Base-by-base conservation (phyloP, 2,888 invertebrate genomes). In the Rhingia campestris region DNA sequence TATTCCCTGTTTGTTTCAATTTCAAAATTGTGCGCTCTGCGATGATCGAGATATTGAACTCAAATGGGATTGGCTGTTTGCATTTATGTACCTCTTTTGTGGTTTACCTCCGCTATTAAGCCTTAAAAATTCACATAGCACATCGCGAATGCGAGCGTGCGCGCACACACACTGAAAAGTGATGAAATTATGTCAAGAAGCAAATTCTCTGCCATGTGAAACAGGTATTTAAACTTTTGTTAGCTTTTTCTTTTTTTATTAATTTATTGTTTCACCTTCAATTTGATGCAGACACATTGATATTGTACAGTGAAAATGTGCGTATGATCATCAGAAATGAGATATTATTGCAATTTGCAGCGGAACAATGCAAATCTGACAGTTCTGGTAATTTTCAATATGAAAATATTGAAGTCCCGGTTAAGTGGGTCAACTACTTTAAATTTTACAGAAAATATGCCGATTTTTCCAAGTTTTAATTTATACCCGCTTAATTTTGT, bases 91-190 rank as follows among this genome's bases (percentile, higher is more conserved):
- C 30, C 14, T 35, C 35, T 35, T 5, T 37, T 4, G 43, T 14
- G 33, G 73, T 39, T 74, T 74, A 63, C 39, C 73, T 86, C 63
- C 85, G 79, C 81, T 61, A 2, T 22, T 80, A 86, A 87, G 81
- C 75, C 59, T 73, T 37, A 22, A 73, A 41, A 73, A 39, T 58
- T 43, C 39, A 66, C 37, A 49, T 32, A 39, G 6, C 39, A 58
- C 2, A 49, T 35, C 7, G 66, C 14, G 53, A 66, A 14, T 41
- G 22, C 37, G 41, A 58, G 63, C 22, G 22, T 22, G 22, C 22
- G 64, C 66, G 54, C 10, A 47, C 7, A 47, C 14, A 47, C 12
- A 4, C 4, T 51, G 47, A 53, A 63, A 63, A 69, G 12, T 63
- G 41, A 63, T 64, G 41, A 69, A 72, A 79, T 64, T 53, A 58